Evolutionary conservation across 1,140 invertebrate species (phyloP).

Genomic region (Muscidifurax raptorellus): DNA sequence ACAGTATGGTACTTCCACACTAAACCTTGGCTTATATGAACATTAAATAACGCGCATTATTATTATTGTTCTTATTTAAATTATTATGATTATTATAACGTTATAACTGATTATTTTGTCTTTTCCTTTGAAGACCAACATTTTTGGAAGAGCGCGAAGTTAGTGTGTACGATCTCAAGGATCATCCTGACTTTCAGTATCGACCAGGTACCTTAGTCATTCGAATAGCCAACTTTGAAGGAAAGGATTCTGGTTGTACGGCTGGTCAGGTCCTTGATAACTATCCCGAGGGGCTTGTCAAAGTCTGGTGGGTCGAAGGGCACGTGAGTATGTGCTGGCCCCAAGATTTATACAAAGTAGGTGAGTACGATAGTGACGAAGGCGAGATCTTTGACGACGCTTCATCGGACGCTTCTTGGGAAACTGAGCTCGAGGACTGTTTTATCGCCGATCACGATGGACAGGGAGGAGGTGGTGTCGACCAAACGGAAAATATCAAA

Average conservation of each 20-base stretch:
- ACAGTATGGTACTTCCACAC: too few species aligned
- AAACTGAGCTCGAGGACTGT: constrained; percentile 84
- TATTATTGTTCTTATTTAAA: too few species aligned
- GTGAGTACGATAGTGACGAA: constrained; percentile 87
- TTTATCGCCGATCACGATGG: constrained; percentile 70
- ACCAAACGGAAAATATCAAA: constrained; percentile 75
- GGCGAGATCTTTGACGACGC: constrained; percentile 86
- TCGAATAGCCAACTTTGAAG: constrained; percentile 87
- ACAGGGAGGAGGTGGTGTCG: constrained; percentile 49
- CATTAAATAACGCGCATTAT: too few species aligned
- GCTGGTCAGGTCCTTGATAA: constrained; percentile 94
- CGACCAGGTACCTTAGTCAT: constrained; percentile 94
- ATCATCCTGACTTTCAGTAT: constrained; percentile 96
- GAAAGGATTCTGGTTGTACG: constrained; percentile 83
- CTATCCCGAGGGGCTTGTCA: constrained; percentile 87
- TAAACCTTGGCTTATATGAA: too few species aligned
- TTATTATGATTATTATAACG: neutral
- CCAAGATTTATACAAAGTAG: constrained; percentile 87
- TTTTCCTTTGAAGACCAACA: constrained; percentile 78
- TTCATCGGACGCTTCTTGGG: constrained; percentile 83
- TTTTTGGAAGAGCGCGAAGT: constrained; percentile 86
- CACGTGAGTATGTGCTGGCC: constrained; percentile 92
- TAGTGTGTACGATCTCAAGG: constrained; percentile 96
- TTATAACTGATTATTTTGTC: neutral
- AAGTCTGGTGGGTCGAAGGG: constrained; percentile 93